A percentile compares a stretch with the other conserved stretches of the same genome.
These are phyloP conservation scores for Hyaena hyaena DNA, from an alignment of 2,113 vertebrate genomes.

Conservation along the genomic window DNA sequence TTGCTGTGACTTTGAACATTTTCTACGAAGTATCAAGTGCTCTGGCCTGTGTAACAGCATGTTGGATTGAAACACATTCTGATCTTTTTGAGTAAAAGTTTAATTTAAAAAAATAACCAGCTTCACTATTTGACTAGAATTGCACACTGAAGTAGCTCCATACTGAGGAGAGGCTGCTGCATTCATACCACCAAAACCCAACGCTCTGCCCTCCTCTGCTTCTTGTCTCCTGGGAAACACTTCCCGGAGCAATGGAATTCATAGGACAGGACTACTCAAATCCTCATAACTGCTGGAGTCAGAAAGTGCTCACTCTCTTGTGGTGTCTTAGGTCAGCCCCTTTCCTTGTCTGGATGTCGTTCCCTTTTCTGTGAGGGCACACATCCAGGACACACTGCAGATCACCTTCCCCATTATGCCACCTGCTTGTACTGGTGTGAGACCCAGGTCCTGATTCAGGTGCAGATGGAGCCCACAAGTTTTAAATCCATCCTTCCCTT, in stretches of 20 bases:
- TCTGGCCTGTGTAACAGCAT: background rate
- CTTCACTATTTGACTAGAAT: background rate
- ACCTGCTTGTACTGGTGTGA: background rate
- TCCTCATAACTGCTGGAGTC: background rate
- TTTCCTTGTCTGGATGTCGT: background rate
- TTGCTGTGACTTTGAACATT: background rate
- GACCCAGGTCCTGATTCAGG: background rate
- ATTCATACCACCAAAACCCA: background rate
- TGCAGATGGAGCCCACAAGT: background rate
- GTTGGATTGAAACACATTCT: background rate
- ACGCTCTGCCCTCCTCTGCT: accelerated
- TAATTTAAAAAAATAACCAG: background rate
- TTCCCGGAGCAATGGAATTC: background rate
- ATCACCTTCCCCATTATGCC: accelerated
- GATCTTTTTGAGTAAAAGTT: background rate
- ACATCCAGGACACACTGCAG: no score
- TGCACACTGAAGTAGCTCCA: background rate
- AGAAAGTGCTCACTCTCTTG: no score
- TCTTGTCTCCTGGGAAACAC: background rate
- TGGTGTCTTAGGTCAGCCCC: background rate
- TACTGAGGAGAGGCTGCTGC: background rate
- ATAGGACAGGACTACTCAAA: background rate
- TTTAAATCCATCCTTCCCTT: background rate
- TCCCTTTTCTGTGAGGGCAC: background rate
- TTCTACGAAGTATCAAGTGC: background rate